Percentiles rank a stretch among this genome's conserved stretches.
Evolutionary conservation across 1,140 invertebrate species (phyloP).

Genomic region (Acarapis woodi): DNA sequence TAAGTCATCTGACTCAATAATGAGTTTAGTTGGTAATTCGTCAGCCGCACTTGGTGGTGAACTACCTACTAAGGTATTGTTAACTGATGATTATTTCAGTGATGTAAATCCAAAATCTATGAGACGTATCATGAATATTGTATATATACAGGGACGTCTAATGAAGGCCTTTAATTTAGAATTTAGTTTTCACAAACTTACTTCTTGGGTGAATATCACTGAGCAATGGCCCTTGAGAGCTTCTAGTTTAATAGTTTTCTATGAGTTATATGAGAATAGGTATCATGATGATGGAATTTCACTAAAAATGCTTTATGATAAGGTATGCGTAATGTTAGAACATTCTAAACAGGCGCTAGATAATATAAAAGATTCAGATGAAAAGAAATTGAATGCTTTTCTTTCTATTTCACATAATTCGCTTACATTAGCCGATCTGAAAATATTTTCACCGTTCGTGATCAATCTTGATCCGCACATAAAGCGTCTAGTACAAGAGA

Average conservation of each 20-base stretch:
- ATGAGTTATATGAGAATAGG: constrained; percentile 56
- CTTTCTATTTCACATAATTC: constrained; percentile 48
- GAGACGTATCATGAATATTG: constrained; percentile 83
- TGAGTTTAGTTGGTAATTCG: neutral
- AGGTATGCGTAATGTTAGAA: constrained; percentile 16
- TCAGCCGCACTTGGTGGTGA: too few species aligned
- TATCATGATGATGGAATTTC: constrained; percentile 47
- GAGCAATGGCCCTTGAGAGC: constrained; percentile 95
- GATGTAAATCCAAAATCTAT: constrained; percentile 92
- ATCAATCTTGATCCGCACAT: constrained; percentile 88
- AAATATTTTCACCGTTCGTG: constrained; percentile 79
- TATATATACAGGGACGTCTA: constrained; percentile 62
- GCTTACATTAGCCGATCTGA: constrained; percentile 38
- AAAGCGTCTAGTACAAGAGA: constrained; percentile 16
- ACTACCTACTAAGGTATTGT: constrained; percentile 24
- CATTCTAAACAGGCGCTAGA: constrained; percentile 15
- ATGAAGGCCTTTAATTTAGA: constrained; percentile 94
- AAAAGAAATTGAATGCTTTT: constrained; percentile 74
- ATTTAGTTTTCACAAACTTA: constrained; percentile 90
- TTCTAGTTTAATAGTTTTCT: constrained; percentile 84
- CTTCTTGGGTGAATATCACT: constrained; percentile 89
- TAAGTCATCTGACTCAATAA: neutral
- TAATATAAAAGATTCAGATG: constrained; percentile 56
- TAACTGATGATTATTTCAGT: constrained; percentile 82
- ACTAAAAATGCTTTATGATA: constrained; percentile 63